Evolutionary conservation across 2,888 invertebrate species (phyloP), one percentile per base, ranked within the genome.

Genomic region (Caenorhabditis sp.): DNA sequence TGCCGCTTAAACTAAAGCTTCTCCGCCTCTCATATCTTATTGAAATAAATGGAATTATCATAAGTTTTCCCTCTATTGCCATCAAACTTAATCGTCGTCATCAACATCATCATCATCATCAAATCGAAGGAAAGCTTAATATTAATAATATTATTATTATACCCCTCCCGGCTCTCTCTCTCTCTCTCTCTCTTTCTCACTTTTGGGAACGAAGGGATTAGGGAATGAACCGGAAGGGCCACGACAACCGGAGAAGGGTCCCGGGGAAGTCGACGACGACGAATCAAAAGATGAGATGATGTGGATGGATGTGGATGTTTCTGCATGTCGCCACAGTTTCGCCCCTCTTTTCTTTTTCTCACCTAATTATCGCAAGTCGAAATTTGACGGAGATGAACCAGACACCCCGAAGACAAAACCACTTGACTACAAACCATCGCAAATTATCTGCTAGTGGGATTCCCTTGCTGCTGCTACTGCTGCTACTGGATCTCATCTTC

Each of bases 361-460:
- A 76, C 76, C 76, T 76, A 76, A 76, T 76, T 76, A 76, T 74
- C 67, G 20, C 20, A 6, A 47, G 35, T 50, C 71, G 72, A 74
- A 74, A 74, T 65, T 74, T 74, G 58, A 74, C 56, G 28, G 37
- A 15, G 40, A 65, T 51, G 60, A 61, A 61, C 64, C 76, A 61
- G 64, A 58, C 64, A 58, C 53, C n/a, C 37, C 22, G 32, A 22
- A 53, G 53, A 53, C 61, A 32, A 65, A 74, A 76, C 76, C 76
- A 76, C 76, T 76, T 68, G 76, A 76, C 58, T 76, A 76, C 60
- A 28, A 60, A 32, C n/a, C 28, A 9, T 26, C 44, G 44, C 60
- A 76, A 76, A 76, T 76, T 76, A 76, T 76, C 76, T 76, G 60
- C 56, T 28, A 55, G 64, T 44, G 56, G 28, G 50, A 58, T 50